Base-by-base conservation (phyloP, 2,888 invertebrate genomes). In the Labia minor region DNA sequence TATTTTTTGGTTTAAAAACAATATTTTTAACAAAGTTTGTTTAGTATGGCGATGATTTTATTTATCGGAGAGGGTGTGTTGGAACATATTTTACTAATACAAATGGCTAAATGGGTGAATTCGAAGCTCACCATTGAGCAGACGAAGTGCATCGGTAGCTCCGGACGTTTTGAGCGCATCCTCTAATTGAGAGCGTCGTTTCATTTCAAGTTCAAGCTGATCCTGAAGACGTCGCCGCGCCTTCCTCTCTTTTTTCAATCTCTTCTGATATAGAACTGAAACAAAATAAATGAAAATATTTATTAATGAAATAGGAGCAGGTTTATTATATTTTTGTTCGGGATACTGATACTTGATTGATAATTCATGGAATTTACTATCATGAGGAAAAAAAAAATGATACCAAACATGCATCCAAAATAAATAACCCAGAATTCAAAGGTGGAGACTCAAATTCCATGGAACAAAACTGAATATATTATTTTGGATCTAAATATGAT, bases 211-310 rank as follows among this genome's bases (percentile, higher is more conserved):
- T 72, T 91, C 91, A 70, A 94, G 79, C 75, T 93, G 92, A 72
- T 93, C 92, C 75, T 94, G 92, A 67, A 92, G 83, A 73, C 90
- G 85, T 75, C 89, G 86, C 73, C 92, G 83, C 70, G 87, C 86
- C 77, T 90, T 87, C 72, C 89, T 85, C 77, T 95, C 95, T 74
- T 91, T 89, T 82, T 93, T 89, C 80, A 93, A 83, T 70, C 93
- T 86, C 78, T 94, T 94, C 78, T 94, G 93, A 78, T 90, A 92
- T 77, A 90, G 82, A 70, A 89, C 95, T 95, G 85, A 19, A 82
- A 83, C 72, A 74, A 74, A 64, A 10, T 16, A 21, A 20, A 64
- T 21, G 18, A 21, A 64, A 33, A 18, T 33, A 26, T 14, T 16
- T 14, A 64, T 19, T 26, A n/a, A n/a, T n/a, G n/a, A n/a, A n/a